Percentiles rank a stretch among this genome's conserved stretches.
These are phyloP conservation scores for Aurelia coerulea DNA, from an alignment of 30 jellyfish, hydroid and myxozoan genomes.

Conservation along the genomic window DNA sequence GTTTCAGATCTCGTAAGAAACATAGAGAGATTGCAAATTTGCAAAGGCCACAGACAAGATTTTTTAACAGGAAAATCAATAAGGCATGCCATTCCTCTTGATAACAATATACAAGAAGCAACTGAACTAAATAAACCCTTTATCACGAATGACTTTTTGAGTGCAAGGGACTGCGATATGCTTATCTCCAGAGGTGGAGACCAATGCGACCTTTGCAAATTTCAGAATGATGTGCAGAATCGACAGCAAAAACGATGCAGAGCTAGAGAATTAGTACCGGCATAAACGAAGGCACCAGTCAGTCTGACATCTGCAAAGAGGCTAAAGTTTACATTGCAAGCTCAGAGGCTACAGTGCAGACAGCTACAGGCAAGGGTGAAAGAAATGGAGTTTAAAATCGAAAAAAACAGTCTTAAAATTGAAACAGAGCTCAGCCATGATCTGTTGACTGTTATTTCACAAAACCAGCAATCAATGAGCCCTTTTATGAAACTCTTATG, in stretches of 20 bases:
- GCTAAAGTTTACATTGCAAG: too few species aligned
- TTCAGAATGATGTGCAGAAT: not conserved
- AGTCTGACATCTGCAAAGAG: too few species aligned
- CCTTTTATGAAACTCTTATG: too few species aligned
- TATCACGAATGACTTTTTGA: not conserved
- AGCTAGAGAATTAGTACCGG: not conserved
- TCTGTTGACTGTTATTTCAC: too few species aligned
- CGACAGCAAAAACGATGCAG: constrained; percentile 1
- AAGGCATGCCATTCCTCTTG: not conserved
- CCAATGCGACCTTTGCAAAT: not conserved
- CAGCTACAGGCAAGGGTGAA: not conserved
- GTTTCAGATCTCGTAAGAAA: not conserved
- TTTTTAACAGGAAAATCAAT: not conserved
- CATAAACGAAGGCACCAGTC: too few species aligned
- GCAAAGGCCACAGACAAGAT: constrained; percentile 4
- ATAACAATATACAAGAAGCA: not conserved
- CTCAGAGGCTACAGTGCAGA: too few species aligned
- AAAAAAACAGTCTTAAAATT: not conserved
- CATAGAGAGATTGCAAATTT: not conserved
- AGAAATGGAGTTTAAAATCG: not conserved
- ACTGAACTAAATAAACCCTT: not conserved
- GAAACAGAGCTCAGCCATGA: constrained; percentile 8
- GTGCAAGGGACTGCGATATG: not conserved
- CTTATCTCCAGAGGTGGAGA: not conserved
- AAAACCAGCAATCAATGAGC: too few species aligned